Evolutionary conservation across 2,888 invertebrate genomes (phyloP), one percentile per base, ranked within the genome.

Genomic region (Agrochola circellaris): DNA sequence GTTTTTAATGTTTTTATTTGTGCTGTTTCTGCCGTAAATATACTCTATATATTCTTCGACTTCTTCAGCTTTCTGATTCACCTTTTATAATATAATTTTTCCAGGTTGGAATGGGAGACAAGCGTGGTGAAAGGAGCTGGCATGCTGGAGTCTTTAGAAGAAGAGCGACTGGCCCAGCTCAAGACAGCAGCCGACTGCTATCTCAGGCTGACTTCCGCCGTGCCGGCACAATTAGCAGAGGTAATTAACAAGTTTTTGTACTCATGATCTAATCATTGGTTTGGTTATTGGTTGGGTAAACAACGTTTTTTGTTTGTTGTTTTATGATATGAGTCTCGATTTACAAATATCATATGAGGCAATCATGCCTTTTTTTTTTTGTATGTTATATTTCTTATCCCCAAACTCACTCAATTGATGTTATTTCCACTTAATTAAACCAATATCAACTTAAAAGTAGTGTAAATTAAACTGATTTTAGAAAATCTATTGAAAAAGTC

Each of bases 51-150:
- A 58, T 48, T 45, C 26, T 48, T 26, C 9, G 7, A 75, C 9
- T 60, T 26, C 23, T 51, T 48, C 13, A 48, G 20, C 8, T 45
- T 20, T 64, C 1, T 58, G n/a, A 68, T 34, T 45, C 3, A 38
- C 6, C 42, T 38, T 45, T 9, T 60, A 20, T 60, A 8, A 62
- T 38, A 0, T 13, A 11, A 30, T 73, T 58, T 81, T 89, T 85
- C 7, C 89, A 98, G 98, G 94, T 95, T 99, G 93, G 99, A 99
- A 95, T 99, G 99, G 98, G 99, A 99, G 96, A 98, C 98, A 85
- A 98, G 99, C 15, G 98, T 99, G 20, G 97, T 98, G 81, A 98
- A 98, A 92, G 99, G 99, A 30, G 98, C 98, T 45, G 98, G 98
- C 42, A 98, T 98, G 93, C 97, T 99, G 94, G 99, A 99, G 94